Percentiles rank a stretch among this genome's conserved stretches.
phyloP scores from a whole-genome alignment of 2,888 invertebrate species.

The Desoria tigrina region DNA sequence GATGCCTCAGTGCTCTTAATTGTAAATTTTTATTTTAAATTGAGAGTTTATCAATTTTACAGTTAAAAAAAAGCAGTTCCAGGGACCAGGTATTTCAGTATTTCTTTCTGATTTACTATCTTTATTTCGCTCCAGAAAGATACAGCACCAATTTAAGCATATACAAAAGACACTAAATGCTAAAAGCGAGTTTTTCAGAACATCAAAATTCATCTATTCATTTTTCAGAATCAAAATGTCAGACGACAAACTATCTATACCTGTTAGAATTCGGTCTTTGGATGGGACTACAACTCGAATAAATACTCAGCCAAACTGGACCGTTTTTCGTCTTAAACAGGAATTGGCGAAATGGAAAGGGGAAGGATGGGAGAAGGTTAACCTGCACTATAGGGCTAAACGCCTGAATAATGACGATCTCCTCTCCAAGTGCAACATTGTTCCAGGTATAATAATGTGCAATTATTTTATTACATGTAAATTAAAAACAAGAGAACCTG shows the following conservation, averaged over 20 bases:
- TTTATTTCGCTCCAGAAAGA: too few species aligned
- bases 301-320: slow-evolving; percentile 14
- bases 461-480: neutral
- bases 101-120: too few species aligned
- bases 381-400: slow-evolving; percentile 19
- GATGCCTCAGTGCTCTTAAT: too few species aligned
- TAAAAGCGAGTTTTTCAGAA: too few species aligned
- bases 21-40: too few species aligned
- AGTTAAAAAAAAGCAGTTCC: too few species aligned
- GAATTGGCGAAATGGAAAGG: slow-evolving; percentile 23
- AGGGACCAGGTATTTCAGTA: too few species aligned
- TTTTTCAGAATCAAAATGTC: too few species aligned
- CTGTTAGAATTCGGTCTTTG: slow-evolving; percentile 10
- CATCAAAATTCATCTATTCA: too few species aligned
- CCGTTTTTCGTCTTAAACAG: slow-evolving; percentile 13
- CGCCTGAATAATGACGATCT: slow-evolving; percentile 5
- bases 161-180: too few species aligned
- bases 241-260: neutral
- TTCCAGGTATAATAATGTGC: slow-evolving; percentile 13
- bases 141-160: too few species aligned
- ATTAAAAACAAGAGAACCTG: neutral
- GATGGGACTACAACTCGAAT: slow-evolving; percentile 21
- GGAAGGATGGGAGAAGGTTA: slow-evolving; percentile 14
- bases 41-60: too few species aligned
- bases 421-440: slow-evolving; percentile 10